Conservation (phyloP, 2,888 invertebrate species). For the Hipparchia semele region DNA sequence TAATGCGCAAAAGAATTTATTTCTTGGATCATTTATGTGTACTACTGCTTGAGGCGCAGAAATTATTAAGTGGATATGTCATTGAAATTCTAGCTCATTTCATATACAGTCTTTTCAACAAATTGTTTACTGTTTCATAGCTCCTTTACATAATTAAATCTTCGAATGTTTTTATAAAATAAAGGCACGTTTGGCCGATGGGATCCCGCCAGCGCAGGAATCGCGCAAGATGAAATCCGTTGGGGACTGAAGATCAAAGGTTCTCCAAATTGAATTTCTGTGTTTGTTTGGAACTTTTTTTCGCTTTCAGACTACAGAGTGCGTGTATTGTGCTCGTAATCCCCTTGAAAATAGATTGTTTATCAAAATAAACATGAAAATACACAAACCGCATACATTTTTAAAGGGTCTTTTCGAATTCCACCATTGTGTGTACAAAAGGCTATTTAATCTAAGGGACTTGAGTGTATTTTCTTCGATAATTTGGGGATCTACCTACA, state of each 20-base stretch:
- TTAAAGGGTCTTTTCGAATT: conserved; percentile 1
- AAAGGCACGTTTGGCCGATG: conserved; percentile 23
- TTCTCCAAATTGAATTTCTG: conserved; percentile 26
- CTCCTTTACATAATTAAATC: conserved; percentile 26
- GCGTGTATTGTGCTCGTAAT: conserved; percentile 14
- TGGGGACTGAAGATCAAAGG: conserved; percentile 25
- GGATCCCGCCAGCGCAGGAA: conserved; percentile 14
- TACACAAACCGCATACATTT: conserved; percentile 2
- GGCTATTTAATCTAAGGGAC: neutral
- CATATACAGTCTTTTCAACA: neutral
- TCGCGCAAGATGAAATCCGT: conserved; percentile 24
- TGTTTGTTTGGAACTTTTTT: conserved; percentile 27
- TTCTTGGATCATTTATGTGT: too few relatives aligned
- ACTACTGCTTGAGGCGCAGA: too few relatives aligned
- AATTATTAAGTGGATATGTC: too few relatives aligned
- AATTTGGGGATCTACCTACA: neutral
- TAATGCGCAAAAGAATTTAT: too few relatives aligned
- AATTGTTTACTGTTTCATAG: conserved; percentile 14
- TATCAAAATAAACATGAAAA: conserved; percentile 9
- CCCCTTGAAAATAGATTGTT: conserved; percentile 17
- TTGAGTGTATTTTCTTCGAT: neutral
- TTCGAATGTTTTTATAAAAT: conserved; percentile 24
- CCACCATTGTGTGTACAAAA: neutral
- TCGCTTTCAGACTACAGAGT: conserved; percentile 7
- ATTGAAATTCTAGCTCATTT: too few relatives aligned